These are phyloP conservation scores for Speoplatyrhinus poulsoni DNA, from an alignment of 2,113 vertebrate genomes.

Conservation along the genomic window DNA sequence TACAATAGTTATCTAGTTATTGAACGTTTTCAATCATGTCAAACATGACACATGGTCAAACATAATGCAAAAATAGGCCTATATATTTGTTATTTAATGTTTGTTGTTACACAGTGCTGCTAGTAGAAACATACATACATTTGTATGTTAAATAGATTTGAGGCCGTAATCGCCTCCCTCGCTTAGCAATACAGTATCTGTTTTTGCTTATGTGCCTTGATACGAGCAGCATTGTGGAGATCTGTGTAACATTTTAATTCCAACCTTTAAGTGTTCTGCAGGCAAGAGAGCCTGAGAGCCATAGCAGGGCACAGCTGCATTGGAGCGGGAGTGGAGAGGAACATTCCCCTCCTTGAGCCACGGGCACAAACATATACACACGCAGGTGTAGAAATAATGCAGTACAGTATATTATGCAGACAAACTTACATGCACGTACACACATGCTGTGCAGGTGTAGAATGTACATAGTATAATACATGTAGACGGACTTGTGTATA, in stretches of 20 bases:
- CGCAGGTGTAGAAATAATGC: too few species aligned
- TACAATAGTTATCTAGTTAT: too few species aligned
- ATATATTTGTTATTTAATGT: too few species aligned
- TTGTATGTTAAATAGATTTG: neutral
- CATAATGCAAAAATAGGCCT: too few species aligned
- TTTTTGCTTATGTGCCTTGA: constrained; percentile 57
- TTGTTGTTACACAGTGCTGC: too few species aligned
- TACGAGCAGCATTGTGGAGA: constrained; percentile 37
- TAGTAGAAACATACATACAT: too few species aligned
- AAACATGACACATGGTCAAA: too few species aligned
- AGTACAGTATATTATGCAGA: neutral
- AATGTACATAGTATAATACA: neutral
- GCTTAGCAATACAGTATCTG: constrained; percentile 34
- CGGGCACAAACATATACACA: neutral
- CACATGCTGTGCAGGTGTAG: neutral
- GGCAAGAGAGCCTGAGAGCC: constrained; percentile 55
- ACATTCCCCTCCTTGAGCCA: constrained; percentile 36
- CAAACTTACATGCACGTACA: neutral
- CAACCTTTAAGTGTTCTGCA: constrained; percentile 70
- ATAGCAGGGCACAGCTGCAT: constrained; percentile 41
- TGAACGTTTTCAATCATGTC: too few species aligned
- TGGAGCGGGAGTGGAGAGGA: constrained; percentile 17
- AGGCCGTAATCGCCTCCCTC: constrained; percentile 15
- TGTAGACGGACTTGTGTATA: constrained; percentile 3
- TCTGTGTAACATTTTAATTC: constrained; percentile 71